Conservation (phyloP, 2,797 vertebrate genomes). For the Streptopelia turtur region DNA sequence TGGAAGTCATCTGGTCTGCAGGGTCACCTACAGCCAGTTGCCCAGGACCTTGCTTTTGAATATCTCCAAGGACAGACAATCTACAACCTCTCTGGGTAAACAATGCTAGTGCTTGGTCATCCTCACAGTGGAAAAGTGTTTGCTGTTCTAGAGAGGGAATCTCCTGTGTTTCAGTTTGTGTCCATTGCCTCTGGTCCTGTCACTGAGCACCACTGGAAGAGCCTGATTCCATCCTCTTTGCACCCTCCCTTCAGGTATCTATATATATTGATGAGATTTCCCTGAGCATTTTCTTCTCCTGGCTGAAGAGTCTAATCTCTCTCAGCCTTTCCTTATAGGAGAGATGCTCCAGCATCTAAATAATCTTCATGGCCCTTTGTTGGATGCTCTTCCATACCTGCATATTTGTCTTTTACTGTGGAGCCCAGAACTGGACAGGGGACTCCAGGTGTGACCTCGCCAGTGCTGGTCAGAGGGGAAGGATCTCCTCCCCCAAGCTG, state of each 20-base stretch:
- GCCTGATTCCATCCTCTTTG: neutral
- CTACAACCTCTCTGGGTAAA: neutral
- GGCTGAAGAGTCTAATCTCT: neutral
- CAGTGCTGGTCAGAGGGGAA: neutral
- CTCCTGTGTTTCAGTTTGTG: neutral
- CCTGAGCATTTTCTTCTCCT: neutral
- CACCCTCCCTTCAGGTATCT: neutral
- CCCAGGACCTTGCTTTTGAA: neutral
- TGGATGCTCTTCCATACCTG: neutral
- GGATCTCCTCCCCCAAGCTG: neutral
- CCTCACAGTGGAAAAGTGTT: neutral
- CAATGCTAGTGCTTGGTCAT: neutral
- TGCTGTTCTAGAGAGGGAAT: neutral
- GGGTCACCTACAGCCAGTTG: neutral
- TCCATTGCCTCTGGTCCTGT: neutral
- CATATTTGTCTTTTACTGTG: neutral
- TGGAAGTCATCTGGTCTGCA: neutral
- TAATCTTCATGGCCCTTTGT: fast-evolving
- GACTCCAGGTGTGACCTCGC: neutral
- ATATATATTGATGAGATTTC: neutral
- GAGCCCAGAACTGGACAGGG: neutral
- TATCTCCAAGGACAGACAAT: neutral
- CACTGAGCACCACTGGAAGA: neutral
- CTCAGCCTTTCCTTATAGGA: neutral
- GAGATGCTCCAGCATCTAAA: neutral